Conservation (phyloP, 2,113 vertebrate species). For the Entelurus aequoreus region DNA sequence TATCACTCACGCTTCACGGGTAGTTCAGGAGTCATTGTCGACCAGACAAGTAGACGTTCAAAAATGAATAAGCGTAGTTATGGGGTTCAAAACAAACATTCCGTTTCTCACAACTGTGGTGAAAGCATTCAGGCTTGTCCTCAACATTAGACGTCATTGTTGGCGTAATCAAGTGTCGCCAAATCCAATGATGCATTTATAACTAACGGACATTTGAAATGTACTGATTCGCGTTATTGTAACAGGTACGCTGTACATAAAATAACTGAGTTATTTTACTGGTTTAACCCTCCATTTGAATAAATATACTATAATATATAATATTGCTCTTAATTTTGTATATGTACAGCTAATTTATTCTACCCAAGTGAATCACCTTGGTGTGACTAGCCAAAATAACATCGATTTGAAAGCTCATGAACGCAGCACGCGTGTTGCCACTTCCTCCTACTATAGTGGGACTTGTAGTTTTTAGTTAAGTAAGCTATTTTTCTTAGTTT, state of each 20-base stretch:
- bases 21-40: constrained; percentile 10
- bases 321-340: too few relatives aligned
- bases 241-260: background rate
- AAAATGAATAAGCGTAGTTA: background rate
- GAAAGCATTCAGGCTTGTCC: background rate
- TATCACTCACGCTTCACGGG: constrained; percentile 38
- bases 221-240: background rate
- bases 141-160: background rate
- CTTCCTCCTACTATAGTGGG: background rate
- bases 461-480: constrained; percentile 30
- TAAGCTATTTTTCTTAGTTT: background rate
- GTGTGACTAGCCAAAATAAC: background rate
- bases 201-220: rapidly evolving
- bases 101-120: too few relatives aligned
- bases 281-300: too few relatives aligned
- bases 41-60: background rate
- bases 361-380: background rate
- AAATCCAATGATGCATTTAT: constrained; percentile 5
- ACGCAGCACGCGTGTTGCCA: rapidly evolving
- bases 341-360: background rate
- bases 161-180: background rate
- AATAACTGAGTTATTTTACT: background rate
- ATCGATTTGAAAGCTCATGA: background rate
- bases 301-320: background rate
- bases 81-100: background rate